Evolutionary conservation across 2,113 vertebrate species (phyloP).

Genomic region (Xenotilapia longispinis): DNA sequence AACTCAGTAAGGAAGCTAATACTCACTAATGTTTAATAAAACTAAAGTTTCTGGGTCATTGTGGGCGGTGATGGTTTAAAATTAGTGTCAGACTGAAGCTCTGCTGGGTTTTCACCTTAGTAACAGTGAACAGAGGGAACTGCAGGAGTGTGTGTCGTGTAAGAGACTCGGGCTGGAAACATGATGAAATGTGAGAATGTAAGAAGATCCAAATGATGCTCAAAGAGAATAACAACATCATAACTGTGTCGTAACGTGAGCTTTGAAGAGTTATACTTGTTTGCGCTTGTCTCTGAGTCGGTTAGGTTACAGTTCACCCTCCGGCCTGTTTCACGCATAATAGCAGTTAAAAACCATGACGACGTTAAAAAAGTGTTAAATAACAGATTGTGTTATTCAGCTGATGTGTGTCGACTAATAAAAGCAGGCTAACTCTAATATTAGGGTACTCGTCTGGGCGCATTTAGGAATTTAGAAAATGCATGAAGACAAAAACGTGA

Average conservation of each 20-base stretch:
- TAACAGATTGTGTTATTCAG: neutral
- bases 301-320: neutral
- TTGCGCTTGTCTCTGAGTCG: neutral
- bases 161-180: fast-evolving
- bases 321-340: fast-evolving
- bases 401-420: neutral
- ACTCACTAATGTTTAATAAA: neutral
- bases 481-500: neutral
- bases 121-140: neutral
- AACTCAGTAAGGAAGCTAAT: neutral
- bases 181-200: fast-evolving
- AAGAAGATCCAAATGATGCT: neutral
- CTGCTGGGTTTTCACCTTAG: neutral
- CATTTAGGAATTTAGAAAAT: neutral
- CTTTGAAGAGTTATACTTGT: neutral
- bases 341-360: fast-evolving
- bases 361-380: fast-evolving
- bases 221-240: fast-evolving
- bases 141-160: neutral
- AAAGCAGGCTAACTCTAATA: fast-evolving
- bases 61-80: neutral
- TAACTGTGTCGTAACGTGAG: neutral
- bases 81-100: neutral
- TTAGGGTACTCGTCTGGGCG: fast-evolving
- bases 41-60: neutral